Percentiles rank a stretch among this genome's conserved stretches.
Evolutionary conservation across 2,113 vertebrate genomes (phyloP).

Genomic region (Periophthalmus modestus): DNA sequence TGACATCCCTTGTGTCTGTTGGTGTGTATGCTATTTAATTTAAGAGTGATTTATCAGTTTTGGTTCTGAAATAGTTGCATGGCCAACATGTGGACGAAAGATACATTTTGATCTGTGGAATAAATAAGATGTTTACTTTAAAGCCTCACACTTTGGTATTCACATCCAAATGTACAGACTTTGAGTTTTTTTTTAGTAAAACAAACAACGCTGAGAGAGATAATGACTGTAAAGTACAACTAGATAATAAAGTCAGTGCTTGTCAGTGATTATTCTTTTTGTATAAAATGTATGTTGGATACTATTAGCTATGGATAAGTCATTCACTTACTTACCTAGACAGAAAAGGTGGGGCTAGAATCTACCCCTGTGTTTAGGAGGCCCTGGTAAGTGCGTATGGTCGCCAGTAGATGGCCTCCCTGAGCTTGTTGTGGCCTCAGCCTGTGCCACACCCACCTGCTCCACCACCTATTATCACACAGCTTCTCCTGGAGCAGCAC

Average conservation of each 20-base stretch:
- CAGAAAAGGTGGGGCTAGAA: no score
- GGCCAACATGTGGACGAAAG: conserved; percentile 48
- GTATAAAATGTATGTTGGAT: no score
- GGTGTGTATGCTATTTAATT: conserved; percentile 46
- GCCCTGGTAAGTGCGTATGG: neutral
- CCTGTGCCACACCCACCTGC: conserved; percentile 64
- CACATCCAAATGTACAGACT: neutral
- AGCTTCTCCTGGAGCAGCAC: conserved; percentile 43
- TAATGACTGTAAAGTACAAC: neutral
- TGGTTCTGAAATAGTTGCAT: conserved; percentile 56
- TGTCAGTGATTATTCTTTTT: no score
- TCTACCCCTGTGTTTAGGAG: no score
- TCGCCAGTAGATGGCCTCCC: conserved; percentile 58
- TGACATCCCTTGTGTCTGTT: conserved; percentile 41
- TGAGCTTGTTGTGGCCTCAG: conserved; percentile 11
- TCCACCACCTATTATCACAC: conserved; percentile 40
- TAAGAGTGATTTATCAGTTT: conserved; percentile 38
- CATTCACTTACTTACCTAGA: no score
- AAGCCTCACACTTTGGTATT: neutral
- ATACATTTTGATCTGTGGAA: conserved; percentile 54
- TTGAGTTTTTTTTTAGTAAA: neutral
- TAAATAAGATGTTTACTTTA: conserved; percentile 40
- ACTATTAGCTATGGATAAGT: no score
- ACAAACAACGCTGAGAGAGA: neutral
- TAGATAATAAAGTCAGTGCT: no score